A percentile compares a stretch with the other conserved stretches of the same genome.
phyloP scores from a whole-genome alignment of 2,888 invertebrate genomes.

The Epirrhoe tristata region DNA sequence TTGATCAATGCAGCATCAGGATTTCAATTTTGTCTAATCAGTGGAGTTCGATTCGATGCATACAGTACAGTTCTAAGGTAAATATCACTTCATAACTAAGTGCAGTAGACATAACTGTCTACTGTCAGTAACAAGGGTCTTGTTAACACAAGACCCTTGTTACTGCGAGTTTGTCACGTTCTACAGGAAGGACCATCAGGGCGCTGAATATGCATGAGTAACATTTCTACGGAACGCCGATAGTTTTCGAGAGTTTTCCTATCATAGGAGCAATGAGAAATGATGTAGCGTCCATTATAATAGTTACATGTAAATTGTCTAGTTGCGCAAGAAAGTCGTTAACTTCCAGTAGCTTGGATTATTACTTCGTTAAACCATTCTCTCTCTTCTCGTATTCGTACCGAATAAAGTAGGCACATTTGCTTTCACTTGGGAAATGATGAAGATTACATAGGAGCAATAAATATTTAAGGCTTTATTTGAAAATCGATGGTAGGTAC shows the following conservation, averaged over 20 bases:
- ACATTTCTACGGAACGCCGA: constrained; percentile 22
- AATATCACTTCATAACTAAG: constrained; percentile 5
- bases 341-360: constrained; percentile 42
- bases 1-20: neutral
- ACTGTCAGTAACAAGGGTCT: no score
- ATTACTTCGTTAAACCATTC: constrained; percentile 38
- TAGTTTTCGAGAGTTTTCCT: constrained; percentile 14
- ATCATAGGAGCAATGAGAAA: constrained; percentile 23
- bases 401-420: constrained; percentile 25
- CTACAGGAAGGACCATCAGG: constrained; percentile 15
- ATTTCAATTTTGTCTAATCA: neutral
- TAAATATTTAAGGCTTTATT: constrained; percentile 13
- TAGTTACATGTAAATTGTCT: constrained; percentile 46
- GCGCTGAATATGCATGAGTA: constrained; percentile 40
- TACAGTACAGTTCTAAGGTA: neutral
- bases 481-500: constrained; percentile 1
- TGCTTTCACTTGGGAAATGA: constrained; percentile 24
- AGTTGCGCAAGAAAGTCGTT: constrained; percentile 41
- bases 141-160: constrained; percentile 14
- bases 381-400: constrained; percentile 39
- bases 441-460: constrained; percentile 4
- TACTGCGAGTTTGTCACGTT: constrained; percentile 40
- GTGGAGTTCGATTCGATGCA: neutral
- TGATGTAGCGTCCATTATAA: constrained; percentile 31
- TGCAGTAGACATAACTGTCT: constrained; percentile 26